These are phyloP conservation scores for Sycophila texana DNA, from an alignment of 2,888 invertebrate species.

Conservation along the genomic window DNA sequence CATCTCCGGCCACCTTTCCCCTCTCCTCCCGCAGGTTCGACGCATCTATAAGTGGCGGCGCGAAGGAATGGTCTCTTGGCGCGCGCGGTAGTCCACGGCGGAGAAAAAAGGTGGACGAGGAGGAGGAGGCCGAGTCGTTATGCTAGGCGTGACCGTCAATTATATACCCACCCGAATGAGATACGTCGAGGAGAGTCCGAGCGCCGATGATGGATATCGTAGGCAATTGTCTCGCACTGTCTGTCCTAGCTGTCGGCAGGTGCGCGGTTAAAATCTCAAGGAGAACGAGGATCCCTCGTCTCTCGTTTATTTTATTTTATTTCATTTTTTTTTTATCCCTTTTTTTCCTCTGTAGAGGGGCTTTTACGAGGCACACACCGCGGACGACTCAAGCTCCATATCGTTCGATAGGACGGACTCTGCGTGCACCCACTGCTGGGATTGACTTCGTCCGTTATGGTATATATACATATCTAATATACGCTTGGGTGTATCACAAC, in stretches of 20 bases:
- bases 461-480: too few relatives aligned
- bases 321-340: not conserved
- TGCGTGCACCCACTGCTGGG: too few relatives aligned
- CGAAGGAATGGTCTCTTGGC: not conserved
- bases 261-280: conserved; percentile 56
- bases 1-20: conserved; percentile 30
- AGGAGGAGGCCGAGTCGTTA: conserved; percentile 25
- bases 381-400: too few relatives aligned
- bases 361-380: too few relatives aligned
- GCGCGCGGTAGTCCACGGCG: conserved; percentile 17
- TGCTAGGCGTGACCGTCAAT: conserved; percentile 69
- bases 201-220: conserved; percentile 70
- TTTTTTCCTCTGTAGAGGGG: not conserved
- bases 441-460: too few relatives aligned
- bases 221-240: conserved; percentile 67
- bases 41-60: not conserved
- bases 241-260: conserved; percentile 67
- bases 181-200: conserved; percentile 5
- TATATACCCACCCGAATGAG: conserved; percentile 58
- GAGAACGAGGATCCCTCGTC: conserved; percentile 26
- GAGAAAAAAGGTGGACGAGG: not conserved
- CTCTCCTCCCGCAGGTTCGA: not conserved
- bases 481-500: not conserved
- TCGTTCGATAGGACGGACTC: too few relatives aligned
- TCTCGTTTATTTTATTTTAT: not conserved